Base-by-base conservation (phyloP, 2,113 vertebrate species). In the Callithrix jacchus region DNA sequence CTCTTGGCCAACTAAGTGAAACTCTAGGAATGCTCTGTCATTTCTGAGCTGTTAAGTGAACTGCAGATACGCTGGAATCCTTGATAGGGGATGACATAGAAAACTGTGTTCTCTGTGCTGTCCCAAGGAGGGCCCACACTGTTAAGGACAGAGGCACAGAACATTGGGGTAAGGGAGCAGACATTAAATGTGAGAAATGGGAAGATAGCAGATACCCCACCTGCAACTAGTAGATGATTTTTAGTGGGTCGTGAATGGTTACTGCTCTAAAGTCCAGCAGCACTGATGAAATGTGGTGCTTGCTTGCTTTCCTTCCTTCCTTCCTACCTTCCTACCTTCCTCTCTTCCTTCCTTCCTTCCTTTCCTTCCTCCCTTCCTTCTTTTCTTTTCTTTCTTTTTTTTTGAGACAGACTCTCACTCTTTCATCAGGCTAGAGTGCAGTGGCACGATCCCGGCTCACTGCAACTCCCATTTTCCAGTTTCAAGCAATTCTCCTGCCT, bases 21-120 rank as follows among this genome's bases (percentile, higher is more conserved):
- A 52, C 89, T 96, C 49, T 81, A 92, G 77, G 66, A 97, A 87
- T 87, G 54, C 23, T 84, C 17, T 85, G 54, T 90, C n/a, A 68
- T 81, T 85, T 91, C 73, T 86, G 79, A 20, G 32, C 87, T 85
- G 16, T 80, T 87, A 64, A 91, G 77, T 82, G 12, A 96, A 64
- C 64, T 47, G 21, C 35, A 87, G 37, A 87, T 84, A 37, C 52
- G 47, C 71, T 14, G 9, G 27, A 58, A 71, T 77, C 66, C 47
- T 93, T 20, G 1, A 20, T 56, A 54, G 27, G 83, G 37, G 40
- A 27, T n/a, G n/a, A 88, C 52, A 42, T 32, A 54, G 77, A 90
- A 77, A 74, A 81, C 52, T 56, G 5, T 94, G 30, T 88, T 96
- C 37, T 94, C 37, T 94, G 37, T 89, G 23, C 68, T 94, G 12